Evolutionary conservation across 2,113 vertebrate species (phyloP).

Genomic region (rabbit (Oryctolagus cuniculus)): mOryCun1.1 NC_091439.1:60817001-60817500

Average conservation of each 20-base stretch:
- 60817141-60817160: slow-evolving; percentile 18
- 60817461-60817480: background rate
- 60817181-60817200: background rate
- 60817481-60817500: background rate
- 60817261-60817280: slow-evolving; percentile 18
- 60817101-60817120: background rate
- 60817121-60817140: slow-evolving; percentile 3
- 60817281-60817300: background rate
- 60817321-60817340: background rate
- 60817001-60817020: background rate
- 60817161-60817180: background rate
- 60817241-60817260: background rate
- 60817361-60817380: background rate
- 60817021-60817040: slow-evolving; percentile 16
- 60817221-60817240: background rate
- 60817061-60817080: background rate
- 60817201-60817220: background rate
- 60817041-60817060: slow-evolving; percentile 7
- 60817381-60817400: background rate
- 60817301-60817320: background rate
- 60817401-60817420: background rate
- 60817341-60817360: background rate
- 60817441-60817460: background rate
- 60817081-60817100: background rate
- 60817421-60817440: background rate